These are phyloP conservation scores for Dyspetes luteomarginatus DNA, from an alignment of 2,888 invertebrate genomes.

Conservation along the genomic window DNA sequence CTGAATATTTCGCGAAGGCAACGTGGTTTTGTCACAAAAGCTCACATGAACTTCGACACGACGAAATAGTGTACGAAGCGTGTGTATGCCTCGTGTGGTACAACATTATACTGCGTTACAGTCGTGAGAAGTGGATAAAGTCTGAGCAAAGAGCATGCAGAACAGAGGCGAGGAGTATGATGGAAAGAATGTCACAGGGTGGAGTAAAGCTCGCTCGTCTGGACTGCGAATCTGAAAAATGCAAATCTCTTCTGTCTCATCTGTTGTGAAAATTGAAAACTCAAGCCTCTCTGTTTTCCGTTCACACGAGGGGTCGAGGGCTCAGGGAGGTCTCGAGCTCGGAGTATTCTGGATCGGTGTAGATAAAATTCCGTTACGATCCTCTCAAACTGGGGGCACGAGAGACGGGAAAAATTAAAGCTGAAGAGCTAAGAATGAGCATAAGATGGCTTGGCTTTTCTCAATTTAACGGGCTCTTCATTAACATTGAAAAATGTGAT, in stretches of 20 bases:
- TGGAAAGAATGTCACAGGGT: neutral
- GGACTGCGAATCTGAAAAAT: conserved; percentile 19
- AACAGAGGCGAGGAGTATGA: neutral
- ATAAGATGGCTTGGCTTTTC: no score
- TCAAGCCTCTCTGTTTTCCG: conserved; percentile 10
- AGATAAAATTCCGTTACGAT: no score
- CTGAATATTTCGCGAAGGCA: neutral
- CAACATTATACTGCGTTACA: neutral
- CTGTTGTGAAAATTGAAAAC: conserved; percentile 41
- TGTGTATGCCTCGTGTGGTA: neutral
- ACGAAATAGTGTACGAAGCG: neutral
- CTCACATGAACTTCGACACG: neutral
- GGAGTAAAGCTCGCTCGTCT: neutral
- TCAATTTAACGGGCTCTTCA: no score
- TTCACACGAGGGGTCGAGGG: conserved; percentile 15
- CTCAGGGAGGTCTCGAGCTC: neutral
- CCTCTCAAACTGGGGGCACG: no score
- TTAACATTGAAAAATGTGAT: no score
- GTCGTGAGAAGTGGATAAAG: neutral
- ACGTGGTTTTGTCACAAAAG: conserved; percentile 3
- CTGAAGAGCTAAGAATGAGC: no score
- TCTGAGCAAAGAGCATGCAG: neutral
- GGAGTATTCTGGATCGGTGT: neutral
- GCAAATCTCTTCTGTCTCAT: conserved; percentile 47
- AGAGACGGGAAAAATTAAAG: conserved; percentile 11